Percentiles rank a stretch among this genome's conserved stretches.
phyloP scores from a whole-genome alignment of 2,888 invertebrate genomes.

The Leptinotarsa rubiginosa region DNA sequence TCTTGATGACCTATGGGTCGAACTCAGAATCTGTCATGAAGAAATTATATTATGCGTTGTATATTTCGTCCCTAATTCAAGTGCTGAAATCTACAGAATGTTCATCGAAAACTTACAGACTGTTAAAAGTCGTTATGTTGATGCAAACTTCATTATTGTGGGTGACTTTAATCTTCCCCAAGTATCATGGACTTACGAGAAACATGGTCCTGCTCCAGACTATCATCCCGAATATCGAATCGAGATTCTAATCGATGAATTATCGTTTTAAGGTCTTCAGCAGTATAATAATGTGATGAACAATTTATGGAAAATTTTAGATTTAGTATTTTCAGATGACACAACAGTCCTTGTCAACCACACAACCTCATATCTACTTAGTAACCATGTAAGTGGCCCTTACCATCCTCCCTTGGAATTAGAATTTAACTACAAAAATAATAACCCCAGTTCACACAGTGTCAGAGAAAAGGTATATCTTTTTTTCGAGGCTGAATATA shows the following conservation, averaged over 20 bases:
- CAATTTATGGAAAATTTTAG: slow-evolving; percentile 4
- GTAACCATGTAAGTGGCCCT: background rate
- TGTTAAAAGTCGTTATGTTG: background rate
- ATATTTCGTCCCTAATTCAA: slow-evolving; percentile 8
- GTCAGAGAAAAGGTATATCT: slow-evolving; percentile 1
- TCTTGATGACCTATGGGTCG: slow-evolving; percentile 20
- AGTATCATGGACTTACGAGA: slow-evolving; percentile 13
- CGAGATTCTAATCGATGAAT: slow-evolving; percentile 18
- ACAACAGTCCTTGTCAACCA: background rate
- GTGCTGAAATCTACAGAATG: slow-evolving; percentile 2
- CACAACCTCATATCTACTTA: slow-evolving; percentile 9
- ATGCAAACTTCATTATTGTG: slow-evolving; percentile 12
- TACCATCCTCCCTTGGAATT: slow-evolving; percentile 6
- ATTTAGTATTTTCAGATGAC: slow-evolving; percentile 20
- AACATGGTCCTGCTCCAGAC: background rate
- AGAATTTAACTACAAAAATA: background rate
- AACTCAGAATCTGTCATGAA: background rate
- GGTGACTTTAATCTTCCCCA: slow-evolving; percentile 14
- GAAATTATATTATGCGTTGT: slow-evolving; percentile 16
- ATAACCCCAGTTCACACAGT: background rate
- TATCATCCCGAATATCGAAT: slow-evolving; percentile 17
- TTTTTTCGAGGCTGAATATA: slow-evolving; percentile 7
- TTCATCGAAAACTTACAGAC: slow-evolving; percentile 7
- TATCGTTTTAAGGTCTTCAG: background rate
- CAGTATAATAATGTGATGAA: slow-evolving; percentile 16